Conservation (phyloP, 2,797 vertebrate genomes). For the Galaxias olidus region DNA sequence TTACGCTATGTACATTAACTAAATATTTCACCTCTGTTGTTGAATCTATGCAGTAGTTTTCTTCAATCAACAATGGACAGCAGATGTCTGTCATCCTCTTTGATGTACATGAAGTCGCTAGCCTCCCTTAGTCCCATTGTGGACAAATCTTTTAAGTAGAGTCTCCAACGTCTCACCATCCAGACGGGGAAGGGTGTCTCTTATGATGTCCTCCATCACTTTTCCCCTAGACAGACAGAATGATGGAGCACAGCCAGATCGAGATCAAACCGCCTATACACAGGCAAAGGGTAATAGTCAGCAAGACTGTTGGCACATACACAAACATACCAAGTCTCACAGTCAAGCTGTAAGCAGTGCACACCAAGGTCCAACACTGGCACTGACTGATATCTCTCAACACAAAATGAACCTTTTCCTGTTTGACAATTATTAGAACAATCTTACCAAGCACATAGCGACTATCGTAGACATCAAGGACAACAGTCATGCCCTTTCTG, state of each 20-base stretch:
- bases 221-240: not conserved
- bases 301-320: not conserved
- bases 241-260: not conserved
- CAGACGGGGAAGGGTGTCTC: not conserved
- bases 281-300: not conserved
- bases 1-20: too few species aligned
- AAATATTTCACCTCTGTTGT: too few species aligned
- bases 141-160: not conserved
- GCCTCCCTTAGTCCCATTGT: too few species aligned
- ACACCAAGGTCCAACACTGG: slow-evolving; percentile 15
- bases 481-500: slow-evolving; percentile 11
- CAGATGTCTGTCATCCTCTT: too few species aligned
- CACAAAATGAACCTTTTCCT: slow-evolving; percentile 12
- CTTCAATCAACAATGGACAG: too few species aligned
- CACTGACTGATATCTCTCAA: slow-evolving; percentile 7
- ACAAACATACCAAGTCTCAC: slow-evolving; percentile 8
- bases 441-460: slow-evolving; percentile 10
- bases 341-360: not conserved
- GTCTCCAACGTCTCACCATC: not conserved
- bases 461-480: slow-evolving; percentile 11
- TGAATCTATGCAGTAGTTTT: too few species aligned
- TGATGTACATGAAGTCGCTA: too few species aligned
- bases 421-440: slow-evolving; percentile 15
- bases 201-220: not conserved
- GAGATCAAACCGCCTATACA: not conserved